Evolutionary conservation across 2,797 vertebrate species (phyloP).

Genomic region (Fistularia tabacaria): DNA sequence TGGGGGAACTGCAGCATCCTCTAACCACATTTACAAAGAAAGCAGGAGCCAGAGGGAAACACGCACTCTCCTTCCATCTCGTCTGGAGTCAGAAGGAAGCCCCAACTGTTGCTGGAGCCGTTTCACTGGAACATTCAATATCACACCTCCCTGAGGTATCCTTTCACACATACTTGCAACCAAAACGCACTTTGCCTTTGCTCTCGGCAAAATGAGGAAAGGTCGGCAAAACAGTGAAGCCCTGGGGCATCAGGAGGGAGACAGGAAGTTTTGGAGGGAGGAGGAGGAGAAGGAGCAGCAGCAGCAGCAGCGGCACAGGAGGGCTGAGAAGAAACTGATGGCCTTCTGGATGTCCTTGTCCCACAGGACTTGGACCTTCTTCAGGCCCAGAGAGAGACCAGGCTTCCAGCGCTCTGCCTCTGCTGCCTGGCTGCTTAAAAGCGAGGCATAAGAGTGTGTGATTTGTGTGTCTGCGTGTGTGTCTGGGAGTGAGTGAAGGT

Average conservation of each 20-base stretch:
- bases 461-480: conserved; percentile 13
- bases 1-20: conserved; percentile 41
- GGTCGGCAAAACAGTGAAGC: conserved; percentile 28
- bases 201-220: conserved; percentile 51
- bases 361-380: conserved; percentile 64
- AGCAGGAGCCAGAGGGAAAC: not conserved
- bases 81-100: conserved; percentile 30
- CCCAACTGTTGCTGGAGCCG: conserved; percentile 4
- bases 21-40: conserved; percentile 22
- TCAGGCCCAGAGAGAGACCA: conserved; percentile 55
- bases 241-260: conserved; percentile 22
- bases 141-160: not conserved
- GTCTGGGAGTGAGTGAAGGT: conserved; percentile 18
- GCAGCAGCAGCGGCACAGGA: conserved; percentile 40
- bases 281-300: conserved; percentile 24
- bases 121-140: not conserved
- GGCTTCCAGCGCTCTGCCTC: conserved; percentile 61
- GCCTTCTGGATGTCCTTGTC: conserved; percentile 71
- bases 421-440: conserved; percentile 66
- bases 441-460: conserved; percentile 59
- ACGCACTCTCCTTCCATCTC: not conserved
- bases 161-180: conserved; percentile 1
- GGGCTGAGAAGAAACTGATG: conserved; percentile 69
- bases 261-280: conserved; percentile 35
- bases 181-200: not conserved